Conservation (phyloP, 2,888 invertebrate genomes). For the Nomada ruficornis region DNA sequence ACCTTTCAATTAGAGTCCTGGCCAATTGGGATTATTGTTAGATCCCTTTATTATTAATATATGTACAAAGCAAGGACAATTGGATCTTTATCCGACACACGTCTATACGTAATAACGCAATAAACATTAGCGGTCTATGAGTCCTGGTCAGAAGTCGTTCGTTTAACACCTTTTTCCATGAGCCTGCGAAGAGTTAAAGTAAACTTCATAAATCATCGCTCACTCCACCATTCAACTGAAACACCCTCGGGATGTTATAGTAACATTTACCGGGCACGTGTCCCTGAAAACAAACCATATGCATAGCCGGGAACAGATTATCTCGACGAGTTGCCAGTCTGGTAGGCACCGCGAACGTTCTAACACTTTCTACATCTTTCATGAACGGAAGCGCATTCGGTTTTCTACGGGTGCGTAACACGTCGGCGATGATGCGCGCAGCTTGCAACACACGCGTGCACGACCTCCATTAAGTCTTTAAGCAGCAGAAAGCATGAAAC, state of each 20-base stretch:
- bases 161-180: conserved; percentile 16
- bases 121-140: background rate
- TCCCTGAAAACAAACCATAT: conserved; percentile 9
- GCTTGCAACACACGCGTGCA: conserved; percentile 49
- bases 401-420: conserved; percentile 40
- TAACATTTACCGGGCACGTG: conserved; percentile 26
- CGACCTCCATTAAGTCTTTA: conserved; percentile 68
- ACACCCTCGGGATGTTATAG: background rate
- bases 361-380: conserved; percentile 53
- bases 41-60: too few species aligned
- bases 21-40: too few species aligned
- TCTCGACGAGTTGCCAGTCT: conserved; percentile 29
- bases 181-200: background rate
- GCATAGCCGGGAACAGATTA: background rate
- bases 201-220: conserved; percentile 36
- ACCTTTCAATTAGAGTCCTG: too few species aligned
- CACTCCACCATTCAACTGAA: conserved; percentile 3
- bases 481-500: conserved; percentile 69
- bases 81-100: too few species aligned
- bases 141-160: background rate
- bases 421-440: conserved; percentile 11
- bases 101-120: too few species aligned
- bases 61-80: too few species aligned
- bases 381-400: conserved; percentile 52
- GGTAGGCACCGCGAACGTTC: conserved; percentile 34